Evolutionary conservation across 2,888 invertebrate species (phyloP), one percentile per base, ranked within the genome.

Genomic region (Mythimna ferrago): DNA sequence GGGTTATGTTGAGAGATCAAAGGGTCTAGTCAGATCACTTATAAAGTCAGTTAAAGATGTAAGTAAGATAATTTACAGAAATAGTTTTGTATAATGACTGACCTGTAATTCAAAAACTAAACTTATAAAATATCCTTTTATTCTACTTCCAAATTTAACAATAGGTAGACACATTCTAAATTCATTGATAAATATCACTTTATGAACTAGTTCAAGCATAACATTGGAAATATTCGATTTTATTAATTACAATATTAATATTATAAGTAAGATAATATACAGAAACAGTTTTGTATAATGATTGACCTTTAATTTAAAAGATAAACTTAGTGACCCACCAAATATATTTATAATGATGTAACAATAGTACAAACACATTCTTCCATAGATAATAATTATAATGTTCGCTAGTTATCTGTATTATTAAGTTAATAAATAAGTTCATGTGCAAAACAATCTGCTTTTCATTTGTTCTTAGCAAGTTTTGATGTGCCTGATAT

Each of bases 351-450:
- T 78, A 44, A 51, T 44, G 16, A 79, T 61, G 57, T 32, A 78
- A 71, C 14, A 48, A 21, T 44, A 60, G 26, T 56, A 66, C 38
- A 76, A 71, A 56, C 9, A n/a, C 44, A n/a, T 6, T 60, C 35
- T 78, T 60, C 44, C 53, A 60, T 71, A 48, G 48, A 72, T 79
- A 72, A 79, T 61, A 54, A 79, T 61, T 71, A 26, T 56, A 21
- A n/a, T 1, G 9, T 60, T 35, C 0, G 26, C 32, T 78, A n/a
- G 4, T 66, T 26, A 66, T 76, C 5, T 48, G 16, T 67, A 54
- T 41, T n/a, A 21, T 26, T 51, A 38, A 38, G 14, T 19, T 56
- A 68, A 44, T 58, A 51, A 60, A 58, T 60, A n/a, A n/a, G 10
- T 54, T 32, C 10, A 58, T 26, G 16, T 53, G 10, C 10, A 32